Evolutionary conservation across 92 coral and sea anemone species (phyloP), one percentile per base, ranked within the genome.

Genomic region (Scolanthus callimorphus): DNA sequence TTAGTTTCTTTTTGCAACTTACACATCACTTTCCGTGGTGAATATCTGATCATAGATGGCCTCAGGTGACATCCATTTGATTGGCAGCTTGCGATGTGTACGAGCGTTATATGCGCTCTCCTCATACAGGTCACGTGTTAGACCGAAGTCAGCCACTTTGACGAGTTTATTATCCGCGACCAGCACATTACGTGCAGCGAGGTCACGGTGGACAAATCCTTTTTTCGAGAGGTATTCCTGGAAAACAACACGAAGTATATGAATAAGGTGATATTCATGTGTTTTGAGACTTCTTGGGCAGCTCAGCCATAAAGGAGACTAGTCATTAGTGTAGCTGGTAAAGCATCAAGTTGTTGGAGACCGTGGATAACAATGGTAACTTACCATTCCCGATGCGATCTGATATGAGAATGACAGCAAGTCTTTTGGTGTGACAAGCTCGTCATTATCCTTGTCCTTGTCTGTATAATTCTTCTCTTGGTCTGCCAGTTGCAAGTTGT

Each of bases 11-110:
- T n/a, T n/a, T n/a, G n/a, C n/a, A 31, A n/a, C 82, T 57, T 41
- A 76, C 82, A 76, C 82, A 41, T 76, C 82, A 59, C 82, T 76
- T 24, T 76, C 70, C 4, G 69, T 20, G 29, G 82, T 76, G 41
- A 76, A 76, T 31, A 76, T 60, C 50, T 76, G 70, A 39, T 76
- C 82, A 50, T 76, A 57, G 15, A 76, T 59, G 8, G 82, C 82
- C 27, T 76, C 82, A 20, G 82, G 82, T 67, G 82, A 67, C 82
- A 76, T 76, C 82, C 82, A 76, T 67, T 76, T 76, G 50, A 76
- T 67, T 13, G 82, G 82, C 15, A 76, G 82, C 44, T 69, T 67
- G 53, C 69, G 66, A 28, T 61, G 51, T 49, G 30, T 58, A 17
- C 49, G 66, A 46, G 68, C 66, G 44, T 59, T 66, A 45, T 76